A percentile compares a stretch with the other conserved stretches of the same genome.
Evolutionary conservation across 2,888 invertebrate species (phyloP).

Genomic region (Diploptera punctata): DNA sequence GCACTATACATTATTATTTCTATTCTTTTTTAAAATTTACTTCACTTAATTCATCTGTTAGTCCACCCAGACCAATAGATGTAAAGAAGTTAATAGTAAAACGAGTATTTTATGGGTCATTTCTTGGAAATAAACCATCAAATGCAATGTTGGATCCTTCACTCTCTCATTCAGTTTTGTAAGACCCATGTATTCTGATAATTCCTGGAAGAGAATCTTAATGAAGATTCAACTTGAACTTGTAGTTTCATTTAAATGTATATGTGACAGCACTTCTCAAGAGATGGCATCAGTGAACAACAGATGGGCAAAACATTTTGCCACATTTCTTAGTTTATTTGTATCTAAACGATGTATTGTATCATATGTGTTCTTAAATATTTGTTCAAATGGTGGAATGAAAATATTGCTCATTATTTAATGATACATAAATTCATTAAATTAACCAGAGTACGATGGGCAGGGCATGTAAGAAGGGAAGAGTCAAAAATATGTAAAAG

Average conservation of each 20-base stretch:
- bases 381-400: conserved; percentile 91
- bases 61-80: conserved; percentile 94
- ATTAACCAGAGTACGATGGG: too few relatives aligned
- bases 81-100: conserved; percentile 99
- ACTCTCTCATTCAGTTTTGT: conserved; percentile 88
- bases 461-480: too few relatives aligned
- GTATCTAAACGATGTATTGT: too few relatives aligned
- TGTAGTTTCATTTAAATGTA: too few relatives aligned
- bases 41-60: conserved; percentile 96
- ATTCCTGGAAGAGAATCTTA: too few relatives aligned
- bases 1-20: too few relatives aligned
- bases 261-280: too few relatives aligned
- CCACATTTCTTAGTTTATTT: too few relatives aligned
- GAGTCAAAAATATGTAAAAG: too few relatives aligned
- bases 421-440: too few relatives aligned
- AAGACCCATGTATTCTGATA: conserved; percentile 97
- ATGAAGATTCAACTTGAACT: conserved; percentile 97
- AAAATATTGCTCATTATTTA: conserved; percentile 94
- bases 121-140: conserved; percentile 91
- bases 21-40: too few relatives aligned
- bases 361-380: conserved; percentile 93
- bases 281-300: conserved; percentile 96
- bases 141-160: conserved; percentile 88
- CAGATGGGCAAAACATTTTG: conserved; percentile 96
- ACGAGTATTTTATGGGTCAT: conserved; percentile 94